Base-by-base conservation (phyloP, 2,113 vertebrate genomes). In the Neoarius graeffei region DNA sequence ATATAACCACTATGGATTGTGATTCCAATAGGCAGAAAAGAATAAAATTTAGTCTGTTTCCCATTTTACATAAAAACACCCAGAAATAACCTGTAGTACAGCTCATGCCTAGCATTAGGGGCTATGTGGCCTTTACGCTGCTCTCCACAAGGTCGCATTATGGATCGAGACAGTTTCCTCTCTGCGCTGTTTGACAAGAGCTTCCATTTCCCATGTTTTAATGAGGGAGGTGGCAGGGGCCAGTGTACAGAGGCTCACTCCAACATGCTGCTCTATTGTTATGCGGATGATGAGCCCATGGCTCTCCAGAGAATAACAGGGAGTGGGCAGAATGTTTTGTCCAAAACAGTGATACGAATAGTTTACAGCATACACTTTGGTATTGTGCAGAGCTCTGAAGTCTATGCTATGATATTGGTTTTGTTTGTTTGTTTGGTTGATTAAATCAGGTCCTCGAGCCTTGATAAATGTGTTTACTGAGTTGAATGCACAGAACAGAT, bases 201-300 rank as follows among this genome's bases (percentile, higher is more conserved):
- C 79, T 35, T 85, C 84, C 80, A 87, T 90, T 91, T 91, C 91
- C 89, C 35, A 54, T 60, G 57, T 23, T 60, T 85, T 87, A 89
- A 91, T 87, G 85, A 89, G 81, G 62, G 42, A 71, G 77, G 81
- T 91, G 86, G 42, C 84, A 84, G 84, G 84, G 86, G 86, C 81
- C 89, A 90, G 81, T 86, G 88, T 86, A 71, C 66, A 77, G 88
- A 89, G 59, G 54, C 80, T 88, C 80, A 88, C 89, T 89, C 64
- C 64, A 85, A n/a, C 57, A 69, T 14, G 50, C 25, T 56, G 35
- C 79, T 62, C 81, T 80, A 87, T 90, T 89, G 69, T 84, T 83
- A 90, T 89, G 87, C 50, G 54, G 66, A 57, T 35, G 83, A 81
- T 54, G 82, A 87, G 87, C 52, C 54, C 71, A 62, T 23, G 79